These are phyloP conservation scores for Onthophagus sagittarius DNA, from an alignment of 2,888 invertebrate species.

Conservation along the genomic window DNA sequence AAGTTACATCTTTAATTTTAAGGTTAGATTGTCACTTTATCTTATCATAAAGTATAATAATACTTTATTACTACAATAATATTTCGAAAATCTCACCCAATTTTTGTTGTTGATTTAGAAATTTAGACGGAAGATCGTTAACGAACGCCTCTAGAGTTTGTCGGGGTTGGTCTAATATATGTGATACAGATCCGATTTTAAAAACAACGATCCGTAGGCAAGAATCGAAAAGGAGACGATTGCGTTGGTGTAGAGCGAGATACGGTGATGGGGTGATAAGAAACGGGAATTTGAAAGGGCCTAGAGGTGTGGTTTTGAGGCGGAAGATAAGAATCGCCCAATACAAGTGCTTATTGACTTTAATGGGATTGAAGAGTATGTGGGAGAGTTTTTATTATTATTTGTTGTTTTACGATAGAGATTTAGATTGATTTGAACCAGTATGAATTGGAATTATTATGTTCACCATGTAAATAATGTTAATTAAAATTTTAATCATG, in stretches of 20 bases:
- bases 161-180: conserved; percentile 15
- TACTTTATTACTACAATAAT: no score
- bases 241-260: conserved; percentile 20
- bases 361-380: conserved; percentile 17
- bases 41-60: not conserved
- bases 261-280: conserved; percentile 19
- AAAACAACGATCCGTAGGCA: conserved; percentile 11
- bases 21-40: conserved; percentile 7
- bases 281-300: conserved; percentile 11
- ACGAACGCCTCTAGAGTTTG: conserved; percentile 17
- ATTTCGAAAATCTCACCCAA: no score
- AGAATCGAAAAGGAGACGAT: conserved; percentile 14
- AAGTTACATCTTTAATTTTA: conserved; percentile 17
- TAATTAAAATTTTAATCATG: no score
- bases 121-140: conserved; percentile 17
- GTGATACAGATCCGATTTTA: conserved; percentile 16
- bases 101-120: conserved; percentile 13
- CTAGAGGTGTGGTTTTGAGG: conserved; percentile 15
- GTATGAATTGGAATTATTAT: no score
- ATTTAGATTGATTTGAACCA: not conserved
- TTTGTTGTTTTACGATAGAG: conserved; percentile 2
- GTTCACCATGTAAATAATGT: no score
- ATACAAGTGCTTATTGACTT: conserved; percentile 14
- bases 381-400: conserved; percentile 18
- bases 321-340: conserved; percentile 15